Percentiles rank a stretch among this genome's conserved stretches.
Evolutionary conservation across 2,113 vertebrate species (phyloP).

Genomic region (Pantherophis guttatus): DNA sequence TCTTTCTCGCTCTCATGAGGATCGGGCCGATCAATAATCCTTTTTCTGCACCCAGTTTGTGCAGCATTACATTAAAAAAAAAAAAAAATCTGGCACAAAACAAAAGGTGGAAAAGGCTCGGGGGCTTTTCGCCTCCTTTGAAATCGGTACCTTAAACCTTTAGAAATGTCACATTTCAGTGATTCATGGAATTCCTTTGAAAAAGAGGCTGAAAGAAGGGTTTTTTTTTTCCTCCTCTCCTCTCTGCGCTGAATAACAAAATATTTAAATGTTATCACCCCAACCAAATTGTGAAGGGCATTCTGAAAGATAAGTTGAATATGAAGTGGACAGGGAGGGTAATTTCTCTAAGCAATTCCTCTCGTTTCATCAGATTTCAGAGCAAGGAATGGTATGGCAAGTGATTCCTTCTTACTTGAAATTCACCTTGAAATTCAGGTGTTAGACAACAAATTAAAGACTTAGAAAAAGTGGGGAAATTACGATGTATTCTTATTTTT

Average conservation of each 20-base stretch:
- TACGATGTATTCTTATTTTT: too few relatives aligned
- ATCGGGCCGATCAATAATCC: neutral
- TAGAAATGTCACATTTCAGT: neutral
- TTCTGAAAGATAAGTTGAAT: neutral
- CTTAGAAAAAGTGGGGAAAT: neutral
- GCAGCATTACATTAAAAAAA: constrained; percentile 13
- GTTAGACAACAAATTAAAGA: neutral
- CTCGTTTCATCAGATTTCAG: neutral
- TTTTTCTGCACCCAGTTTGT: neutral
- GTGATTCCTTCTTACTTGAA: neutral
- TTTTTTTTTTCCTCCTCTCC: too few relatives aligned
- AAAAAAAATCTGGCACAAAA: neutral
- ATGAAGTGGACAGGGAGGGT: neutral
- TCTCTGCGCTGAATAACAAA: neutral
- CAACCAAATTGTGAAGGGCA: neutral
- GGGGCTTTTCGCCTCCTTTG: neutral
- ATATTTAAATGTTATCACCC: neutral
- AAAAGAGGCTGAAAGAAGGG: neutral
- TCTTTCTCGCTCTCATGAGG: constrained; percentile 12
- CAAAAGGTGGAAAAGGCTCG: neutral
- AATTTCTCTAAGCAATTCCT: neutral
- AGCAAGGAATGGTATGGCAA: neutral
- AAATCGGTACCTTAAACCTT: neutral
- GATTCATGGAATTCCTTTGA: neutral
- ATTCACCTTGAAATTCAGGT: neutral